Base-by-base conservation (phyloP, 2,797 vertebrate genomes). In the Paramormyrops hopkinsi region DNA sequence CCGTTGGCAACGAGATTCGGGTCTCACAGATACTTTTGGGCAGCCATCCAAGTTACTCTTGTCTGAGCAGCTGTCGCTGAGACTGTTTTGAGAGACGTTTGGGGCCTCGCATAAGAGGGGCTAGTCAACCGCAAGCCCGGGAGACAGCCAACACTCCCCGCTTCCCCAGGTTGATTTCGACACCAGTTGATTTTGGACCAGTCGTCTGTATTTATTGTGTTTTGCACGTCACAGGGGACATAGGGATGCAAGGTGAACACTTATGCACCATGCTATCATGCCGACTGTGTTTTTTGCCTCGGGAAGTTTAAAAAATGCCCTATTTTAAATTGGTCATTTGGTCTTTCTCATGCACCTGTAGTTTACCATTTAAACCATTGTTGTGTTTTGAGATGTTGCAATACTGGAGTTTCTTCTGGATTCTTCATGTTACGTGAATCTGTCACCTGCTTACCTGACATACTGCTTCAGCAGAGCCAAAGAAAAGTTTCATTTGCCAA, bases 41-140 rank as follows among this genome's bases (percentile, higher is more conserved):
- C 73, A 79, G 73, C 37, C 73, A 44, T 79, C 73, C 73, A 79
- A 46, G 41, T 79, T 46, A 79, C 37, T 46, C 73, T 79, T 79
- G 73, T 73, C 65, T 73, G 29, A 73, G 65, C 65, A 73, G 65
- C 65, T 73, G 65, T 79, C 37, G 37, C 73, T 79, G 73, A 79
- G 37, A 79, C 73, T 46, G 73, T 79, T 79, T 79, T n/a, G 73
- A 79, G 73, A 79, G 73, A 44, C 6, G 19, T 79, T 79, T 79
- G 73, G 37, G 41, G 73, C 73, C 73, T 79, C 41, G 41, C 73
- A 90, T 76, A 11, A 11, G 59, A 87, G n/a, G 89, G 88, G 76
- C 89, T 90, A 87, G 62, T 41, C 91, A 90, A 92, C 84, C 90
- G 65, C 89, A 90, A 89, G 88, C 89, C 88, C 90, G 79, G 88